phyloP scores from a whole-genome alignment of 2,797 vertebrate genomes.

The Kryptopterus vitreolus region DNA sequence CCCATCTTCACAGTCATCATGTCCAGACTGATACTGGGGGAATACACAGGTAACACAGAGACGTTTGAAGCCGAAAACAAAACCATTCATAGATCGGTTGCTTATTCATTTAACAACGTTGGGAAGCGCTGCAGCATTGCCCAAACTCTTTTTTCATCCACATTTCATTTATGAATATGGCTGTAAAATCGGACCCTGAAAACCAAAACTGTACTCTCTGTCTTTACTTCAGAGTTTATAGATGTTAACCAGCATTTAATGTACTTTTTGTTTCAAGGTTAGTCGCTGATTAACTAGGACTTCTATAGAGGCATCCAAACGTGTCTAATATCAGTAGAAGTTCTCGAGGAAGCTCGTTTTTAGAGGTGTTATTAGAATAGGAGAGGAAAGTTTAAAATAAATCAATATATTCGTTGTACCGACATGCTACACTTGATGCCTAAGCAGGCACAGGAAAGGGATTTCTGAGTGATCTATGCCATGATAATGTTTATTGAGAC shows the following conservation, averaged over 20 bases:
- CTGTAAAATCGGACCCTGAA: neutral
- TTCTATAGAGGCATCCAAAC: neutral
- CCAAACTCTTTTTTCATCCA: neutral
- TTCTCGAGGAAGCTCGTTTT: neutral
- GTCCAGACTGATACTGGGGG: conserved; percentile 93
- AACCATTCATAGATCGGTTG: neutral
- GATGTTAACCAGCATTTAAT: neutral
- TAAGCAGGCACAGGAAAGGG: no score
- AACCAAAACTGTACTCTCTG: no score
- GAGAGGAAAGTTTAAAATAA: neutral
- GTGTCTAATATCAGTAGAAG: neutral
- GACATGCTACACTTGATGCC: no score
- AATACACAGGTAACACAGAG: conserved; percentile 83
- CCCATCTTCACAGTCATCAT: conserved; percentile 97
- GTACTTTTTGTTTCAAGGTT: neutral
- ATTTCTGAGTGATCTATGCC: no score
- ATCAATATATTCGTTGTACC: no score
- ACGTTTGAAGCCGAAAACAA: no score
- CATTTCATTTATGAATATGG: neutral
- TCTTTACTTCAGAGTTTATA: neutral
- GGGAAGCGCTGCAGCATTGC: neutral
- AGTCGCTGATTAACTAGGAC: neutral
- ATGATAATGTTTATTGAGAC: no score
- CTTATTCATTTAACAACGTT: neutral
- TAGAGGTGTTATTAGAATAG: neutral